Percentiles rank a stretch among this genome's conserved stretches.
Conservation (phyloP, 2,113 vertebrate species). For the Nibea coibor region DNA sequence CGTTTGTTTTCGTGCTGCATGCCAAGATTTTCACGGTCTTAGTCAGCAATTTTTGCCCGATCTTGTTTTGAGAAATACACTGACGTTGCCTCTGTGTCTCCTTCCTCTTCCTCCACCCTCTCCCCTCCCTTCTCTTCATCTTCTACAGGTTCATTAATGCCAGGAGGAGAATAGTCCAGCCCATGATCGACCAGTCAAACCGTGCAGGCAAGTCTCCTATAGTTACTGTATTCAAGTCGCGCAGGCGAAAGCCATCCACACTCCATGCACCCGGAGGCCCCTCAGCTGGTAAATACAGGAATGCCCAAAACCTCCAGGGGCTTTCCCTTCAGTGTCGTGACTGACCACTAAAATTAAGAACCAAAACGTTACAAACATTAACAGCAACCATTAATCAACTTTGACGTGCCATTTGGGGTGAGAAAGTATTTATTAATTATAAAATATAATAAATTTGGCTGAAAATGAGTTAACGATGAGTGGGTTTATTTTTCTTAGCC, state of each 20-base stretch:
- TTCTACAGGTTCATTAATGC: conserved; percentile 98
- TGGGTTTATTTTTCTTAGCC: conserved; percentile 45
- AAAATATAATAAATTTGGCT: conserved; percentile 41
- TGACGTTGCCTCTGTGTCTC: conserved; percentile 51
- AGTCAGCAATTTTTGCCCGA: conserved; percentile 49
- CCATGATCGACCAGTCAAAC: conserved; percentile 99
- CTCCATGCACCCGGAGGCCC: conserved; percentile 89
- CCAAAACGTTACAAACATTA: conserved; percentile 55
- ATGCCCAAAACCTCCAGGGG: conserved; percentile 55
- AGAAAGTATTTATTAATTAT: conserved; percentile 51
- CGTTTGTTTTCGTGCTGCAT: conserved; percentile 60
- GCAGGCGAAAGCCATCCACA: conserved; percentile 85
- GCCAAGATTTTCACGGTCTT: conserved; percentile 54
- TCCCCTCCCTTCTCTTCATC: conserved; percentile 42
- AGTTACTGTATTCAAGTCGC: conserved; percentile 89
- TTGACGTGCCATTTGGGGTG: conserved; percentile 57
- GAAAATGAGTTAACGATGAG: conserved; percentile 44
- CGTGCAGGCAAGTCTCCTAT: conserved; percentile 97
- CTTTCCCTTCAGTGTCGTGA: conserved; percentile 35
- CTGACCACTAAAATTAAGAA: conserved; percentile 61
- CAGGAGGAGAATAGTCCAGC: conserved; percentile 99
- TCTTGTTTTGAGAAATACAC: conserved; percentile 53
- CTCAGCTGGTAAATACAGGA: conserved; percentile 89
- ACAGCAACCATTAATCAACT: conserved; percentile 63
- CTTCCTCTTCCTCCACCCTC: not conserved